phyloP scores from a whole-genome alignment of 2,888 invertebrate genomes.

The Syrphus vitripennis region DNA sequence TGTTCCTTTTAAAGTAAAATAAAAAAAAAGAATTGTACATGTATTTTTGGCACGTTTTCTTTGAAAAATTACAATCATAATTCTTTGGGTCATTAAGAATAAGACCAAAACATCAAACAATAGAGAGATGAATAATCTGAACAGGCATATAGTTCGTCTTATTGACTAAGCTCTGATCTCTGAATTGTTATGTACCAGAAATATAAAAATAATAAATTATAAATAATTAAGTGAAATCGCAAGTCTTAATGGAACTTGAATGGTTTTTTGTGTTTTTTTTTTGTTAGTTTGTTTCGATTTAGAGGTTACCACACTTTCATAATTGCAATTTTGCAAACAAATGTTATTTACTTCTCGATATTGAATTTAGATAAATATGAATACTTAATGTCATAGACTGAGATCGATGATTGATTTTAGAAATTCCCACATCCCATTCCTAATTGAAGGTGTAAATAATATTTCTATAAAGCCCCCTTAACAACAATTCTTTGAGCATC shows the following conservation, averaged over 20 bases:
- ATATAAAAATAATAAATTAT: background rate
- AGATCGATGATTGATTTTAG: constrained; percentile 5
- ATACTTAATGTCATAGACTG: constrained; percentile 33
- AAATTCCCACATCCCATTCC: constrained; percentile 33
- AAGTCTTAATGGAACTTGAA: background rate
- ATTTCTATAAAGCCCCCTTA: constrained; percentile 12
- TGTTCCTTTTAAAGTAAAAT: background rate
- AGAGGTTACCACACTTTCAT: background rate
- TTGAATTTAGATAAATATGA: constrained; percentile 25
- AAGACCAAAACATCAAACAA: background rate
- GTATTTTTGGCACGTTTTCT: background rate
- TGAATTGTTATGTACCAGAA: background rate
- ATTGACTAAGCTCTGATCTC: background rate
- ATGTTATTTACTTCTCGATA: background rate
- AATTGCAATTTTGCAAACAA: constrained; percentile 9
- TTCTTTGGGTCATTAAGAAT: background rate
- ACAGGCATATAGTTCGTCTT: background rate
- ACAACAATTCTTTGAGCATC: constrained; percentile 5
- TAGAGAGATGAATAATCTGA: too few relatives aligned
- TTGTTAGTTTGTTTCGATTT: background rate
- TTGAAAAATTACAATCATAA: background rate
- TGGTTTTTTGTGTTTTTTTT: background rate
- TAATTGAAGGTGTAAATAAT: constrained; percentile 40
- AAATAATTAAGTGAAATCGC: background rate
- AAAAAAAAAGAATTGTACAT: background rate